phyloP scores from a whole-genome alignment of 2,888 invertebrate species.

The Tortricodes alternella region DNA sequence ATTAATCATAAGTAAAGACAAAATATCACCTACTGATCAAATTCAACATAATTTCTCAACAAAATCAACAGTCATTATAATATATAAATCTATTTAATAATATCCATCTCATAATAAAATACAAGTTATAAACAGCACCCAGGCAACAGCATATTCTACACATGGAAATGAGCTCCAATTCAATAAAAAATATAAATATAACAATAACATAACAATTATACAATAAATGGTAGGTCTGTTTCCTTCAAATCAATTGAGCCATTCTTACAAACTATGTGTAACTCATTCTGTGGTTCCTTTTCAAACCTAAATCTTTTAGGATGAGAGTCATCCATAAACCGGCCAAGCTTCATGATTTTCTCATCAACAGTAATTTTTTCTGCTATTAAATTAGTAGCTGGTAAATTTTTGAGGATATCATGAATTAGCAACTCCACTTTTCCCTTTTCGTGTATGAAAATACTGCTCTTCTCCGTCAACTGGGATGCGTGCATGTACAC shows the following conservation, averaged over 20 bases:
- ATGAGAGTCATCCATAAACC: slow-evolving; percentile 75
- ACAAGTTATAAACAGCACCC: slow-evolving; percentile 16
- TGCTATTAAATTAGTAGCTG: slow-evolving; percentile 75
- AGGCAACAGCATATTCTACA: background rate
- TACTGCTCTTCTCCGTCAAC: slow-evolving; percentile 72
- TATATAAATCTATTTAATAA: slow-evolving; percentile 36
- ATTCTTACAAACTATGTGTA: slow-evolving; percentile 79
- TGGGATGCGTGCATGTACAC: slow-evolving; percentile 74
- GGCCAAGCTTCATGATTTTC: slow-evolving; percentile 70
- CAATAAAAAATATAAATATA: slow-evolving; percentile 32
- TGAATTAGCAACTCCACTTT: slow-evolving; percentile 73
- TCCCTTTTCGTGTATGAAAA: slow-evolving; percentile 79
- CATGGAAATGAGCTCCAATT: slow-evolving; percentile 24
- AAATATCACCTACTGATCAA: background rate
- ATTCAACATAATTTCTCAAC: slow-evolving; percentile 1
- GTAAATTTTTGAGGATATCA: slow-evolving; percentile 68
- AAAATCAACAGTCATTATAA: slow-evolving; percentile 29
- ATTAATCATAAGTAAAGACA: too few relatives aligned
- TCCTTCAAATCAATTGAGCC: slow-evolving; percentile 76
- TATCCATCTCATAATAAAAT: slow-evolving; percentile 35
- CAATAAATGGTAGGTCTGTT: slow-evolving; percentile 63
- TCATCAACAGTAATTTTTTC: slow-evolving; percentile 74
- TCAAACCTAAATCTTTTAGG: slow-evolving; percentile 75
- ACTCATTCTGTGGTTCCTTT: slow-evolving; percentile 67
- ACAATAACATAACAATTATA: slow-evolving; percentile 45